Conservation (phyloP, 2,888 invertebrate genomes). For the Tenthredo mesomela region DNA sequence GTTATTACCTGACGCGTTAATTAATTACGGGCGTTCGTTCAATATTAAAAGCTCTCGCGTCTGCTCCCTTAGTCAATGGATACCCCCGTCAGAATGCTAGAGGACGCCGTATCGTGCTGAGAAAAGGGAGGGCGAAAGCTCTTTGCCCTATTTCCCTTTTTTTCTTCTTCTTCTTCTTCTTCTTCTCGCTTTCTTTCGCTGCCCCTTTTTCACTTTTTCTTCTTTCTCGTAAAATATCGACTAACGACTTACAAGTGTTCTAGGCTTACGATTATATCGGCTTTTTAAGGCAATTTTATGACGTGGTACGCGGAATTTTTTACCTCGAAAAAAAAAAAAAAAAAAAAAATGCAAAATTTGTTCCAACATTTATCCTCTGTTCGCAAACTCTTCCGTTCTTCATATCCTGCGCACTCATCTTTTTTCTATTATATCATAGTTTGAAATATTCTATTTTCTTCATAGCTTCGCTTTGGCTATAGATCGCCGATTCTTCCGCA, state of each 20-base stretch:
- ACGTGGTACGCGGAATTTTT: not conserved
- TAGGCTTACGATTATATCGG: not conserved
- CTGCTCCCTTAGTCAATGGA: constrained; percentile 22
- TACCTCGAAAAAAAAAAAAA: no score
- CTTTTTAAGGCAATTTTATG: not conserved
- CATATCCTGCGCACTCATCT: not conserved
- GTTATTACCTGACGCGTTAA: constrained; percentile 57
- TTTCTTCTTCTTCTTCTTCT: not conserved
- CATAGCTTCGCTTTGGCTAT: not conserved
- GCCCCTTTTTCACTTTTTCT: not conserved
- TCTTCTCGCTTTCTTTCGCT: not conserved
- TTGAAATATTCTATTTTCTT: not conserved
- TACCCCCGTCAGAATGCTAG: not conserved
- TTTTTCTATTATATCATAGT: not conserved
- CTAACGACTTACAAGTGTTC: constrained; percentile 22
- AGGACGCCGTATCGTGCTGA: not conserved
- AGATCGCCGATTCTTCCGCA: not conserved
- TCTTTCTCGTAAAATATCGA: constrained; percentile 8
- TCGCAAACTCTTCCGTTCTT: not conserved
- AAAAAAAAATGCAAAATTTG: no score
- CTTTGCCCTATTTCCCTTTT: not conserved
- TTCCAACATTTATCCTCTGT: not conserved
- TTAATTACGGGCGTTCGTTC: constrained; percentile 57
- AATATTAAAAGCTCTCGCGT: constrained; percentile 40
- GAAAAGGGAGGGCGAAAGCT: constrained; percentile 16